phyloP scores from a whole-genome alignment of 1,140 invertebrate genomes.

The Diuraphis noxia region DNA sequence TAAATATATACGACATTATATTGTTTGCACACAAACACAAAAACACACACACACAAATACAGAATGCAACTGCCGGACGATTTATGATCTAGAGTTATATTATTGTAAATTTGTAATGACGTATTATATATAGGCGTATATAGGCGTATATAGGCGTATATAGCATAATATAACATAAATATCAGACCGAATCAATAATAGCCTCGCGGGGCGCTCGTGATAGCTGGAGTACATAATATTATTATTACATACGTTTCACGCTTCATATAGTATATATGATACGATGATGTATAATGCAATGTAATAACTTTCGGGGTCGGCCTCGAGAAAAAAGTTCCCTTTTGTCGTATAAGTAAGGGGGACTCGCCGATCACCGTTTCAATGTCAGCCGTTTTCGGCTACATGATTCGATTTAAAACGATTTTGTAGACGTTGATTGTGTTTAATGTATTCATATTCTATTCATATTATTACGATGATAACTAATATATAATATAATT shows the following conservation, averaged over 20 bases:
- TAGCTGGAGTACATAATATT: neutral
- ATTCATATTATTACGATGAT: neutral
- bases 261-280: neutral
- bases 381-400: neutral
- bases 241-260: neutral
- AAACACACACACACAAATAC: neutral
- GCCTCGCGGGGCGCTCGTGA: neutral
- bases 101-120: neutral
- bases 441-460: too few relatives aligned
- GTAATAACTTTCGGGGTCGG: neutral
- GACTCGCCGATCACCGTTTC: neutral
- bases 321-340: neutral
- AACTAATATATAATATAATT: neutral
- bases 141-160: neutral
- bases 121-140: neutral
- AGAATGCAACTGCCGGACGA: neutral
- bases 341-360: neutral
- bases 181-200: neutral
- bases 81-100: neutral
- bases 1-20: neutral
- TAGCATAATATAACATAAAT: neutral
- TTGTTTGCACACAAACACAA: neutral
- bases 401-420: neutral
- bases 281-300: neutral
- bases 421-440: neutral